Evolutionary conservation across 92 coral and sea anemone species (phyloP).

Genomic region (Palythoa caribaeorum): DNA sequence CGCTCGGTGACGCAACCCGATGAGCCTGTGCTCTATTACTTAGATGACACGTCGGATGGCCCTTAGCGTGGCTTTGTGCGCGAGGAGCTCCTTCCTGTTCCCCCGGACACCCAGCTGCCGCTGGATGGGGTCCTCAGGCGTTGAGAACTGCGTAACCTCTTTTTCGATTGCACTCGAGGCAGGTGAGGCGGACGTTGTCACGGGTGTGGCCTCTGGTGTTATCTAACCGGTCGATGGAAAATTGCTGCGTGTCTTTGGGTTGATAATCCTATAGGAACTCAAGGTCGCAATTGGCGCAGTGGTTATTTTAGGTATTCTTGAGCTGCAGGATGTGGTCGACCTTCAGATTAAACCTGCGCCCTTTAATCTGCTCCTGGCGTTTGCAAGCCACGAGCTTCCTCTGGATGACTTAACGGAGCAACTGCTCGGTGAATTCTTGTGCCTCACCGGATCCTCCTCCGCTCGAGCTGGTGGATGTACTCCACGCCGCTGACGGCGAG

Average conservation of each 20-base stretch:
- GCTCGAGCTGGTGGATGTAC: not conserved
- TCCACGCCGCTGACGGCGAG: not conserved
- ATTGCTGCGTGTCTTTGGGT: not conserved
- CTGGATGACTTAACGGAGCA: not conserved
- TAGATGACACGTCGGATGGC: not conserved
- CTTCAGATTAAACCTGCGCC: not conserved
- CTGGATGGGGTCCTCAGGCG: not conserved
- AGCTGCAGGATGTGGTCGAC: not conserved
- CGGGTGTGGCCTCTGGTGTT: not conserved
- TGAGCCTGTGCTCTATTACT: not conserved
- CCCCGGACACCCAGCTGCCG: not conserved
- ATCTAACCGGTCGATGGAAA: not conserved
- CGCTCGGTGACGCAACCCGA: not conserved
- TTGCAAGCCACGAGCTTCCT: not conserved
- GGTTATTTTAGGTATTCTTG: not conserved
- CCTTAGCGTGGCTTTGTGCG: not conserved
- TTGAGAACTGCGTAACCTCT: not conserved
- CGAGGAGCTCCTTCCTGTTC: not conserved
- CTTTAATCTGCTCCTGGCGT: not conserved
- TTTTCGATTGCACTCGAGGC: constrained; percentile 6
- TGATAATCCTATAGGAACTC: not conserved
- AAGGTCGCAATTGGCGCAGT: not conserved
- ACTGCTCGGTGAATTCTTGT: not conserved
- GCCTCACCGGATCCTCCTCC: not conserved
- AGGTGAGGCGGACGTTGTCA: not conserved